These are phyloP conservation scores for Drosophila eohydei DNA, from an alignment of 2,888 invertebrate species.

Conservation along the genomic window DNA sequence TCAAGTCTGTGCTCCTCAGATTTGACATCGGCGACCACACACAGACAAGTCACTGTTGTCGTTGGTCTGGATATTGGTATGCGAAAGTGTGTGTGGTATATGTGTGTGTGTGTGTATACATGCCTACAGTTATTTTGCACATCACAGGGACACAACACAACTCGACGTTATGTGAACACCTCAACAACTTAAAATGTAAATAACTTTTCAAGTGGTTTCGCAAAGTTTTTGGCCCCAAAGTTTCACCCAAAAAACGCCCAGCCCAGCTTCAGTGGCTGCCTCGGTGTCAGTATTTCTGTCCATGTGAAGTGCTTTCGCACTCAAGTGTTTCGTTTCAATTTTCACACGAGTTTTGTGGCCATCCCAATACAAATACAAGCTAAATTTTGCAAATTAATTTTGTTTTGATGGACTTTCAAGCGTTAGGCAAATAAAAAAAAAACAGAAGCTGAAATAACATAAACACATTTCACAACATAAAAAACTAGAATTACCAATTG, in stretches of 20 bases:
- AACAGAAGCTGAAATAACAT: background rate
- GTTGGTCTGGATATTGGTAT: conserved; percentile 3
- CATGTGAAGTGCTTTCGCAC: conserved; percentile 66
- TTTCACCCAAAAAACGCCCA: conserved; percentile 33
- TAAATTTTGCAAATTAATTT: conserved; percentile 75
- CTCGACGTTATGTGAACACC: conserved; percentile 79
- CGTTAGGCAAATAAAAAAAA: conserved; percentile 33
- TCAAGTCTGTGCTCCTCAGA: conserved; percentile 66
- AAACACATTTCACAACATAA: background rate
- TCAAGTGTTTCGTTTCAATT: conserved; percentile 80
- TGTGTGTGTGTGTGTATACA: conserved; percentile 41
- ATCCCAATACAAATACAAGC: conserved; percentile 68
- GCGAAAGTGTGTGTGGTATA: conserved; percentile 7
- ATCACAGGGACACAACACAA: conserved; percentile 78
- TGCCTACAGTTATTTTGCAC: conserved; percentile 78
- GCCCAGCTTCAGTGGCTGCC: conserved; percentile 34
- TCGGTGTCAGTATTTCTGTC: conserved; percentile 47
- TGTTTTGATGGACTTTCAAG: conserved; percentile 78
- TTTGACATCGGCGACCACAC: conserved; percentile 75
- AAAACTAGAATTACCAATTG: conserved; percentile 24
- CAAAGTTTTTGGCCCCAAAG: conserved; percentile 75
- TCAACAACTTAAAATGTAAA: conserved; percentile 81
- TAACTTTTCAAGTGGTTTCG: conserved; percentile 80
- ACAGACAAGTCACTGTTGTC: conserved; percentile 31
- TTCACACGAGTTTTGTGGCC: conserved; percentile 65